Evolutionary conservation across 2,797 vertebrate genomes (phyloP).

Genomic region (Gymnothorax reevesii): DNA sequence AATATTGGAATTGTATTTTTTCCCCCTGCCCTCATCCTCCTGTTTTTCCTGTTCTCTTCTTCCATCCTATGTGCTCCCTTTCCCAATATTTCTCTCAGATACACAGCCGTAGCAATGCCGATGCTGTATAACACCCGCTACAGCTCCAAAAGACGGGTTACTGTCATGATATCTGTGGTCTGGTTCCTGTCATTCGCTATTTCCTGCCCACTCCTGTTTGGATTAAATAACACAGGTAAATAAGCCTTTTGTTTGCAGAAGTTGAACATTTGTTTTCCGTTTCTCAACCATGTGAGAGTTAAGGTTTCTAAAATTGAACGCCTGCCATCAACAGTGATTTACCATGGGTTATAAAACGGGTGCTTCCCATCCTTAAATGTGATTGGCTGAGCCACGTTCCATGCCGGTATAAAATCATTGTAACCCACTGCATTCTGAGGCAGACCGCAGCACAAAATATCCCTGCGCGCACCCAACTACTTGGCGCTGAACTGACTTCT

Average conservation of each 20-base stretch:
- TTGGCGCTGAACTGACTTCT: too few relatives aligned
- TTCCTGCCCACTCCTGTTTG: conserved; percentile 94
- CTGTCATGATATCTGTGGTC: conserved; percentile 93
- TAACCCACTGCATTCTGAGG: too few relatives aligned
- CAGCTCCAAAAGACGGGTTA: conserved; percentile 94
- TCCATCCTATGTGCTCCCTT: background rate
- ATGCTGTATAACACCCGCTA: conserved; percentile 99
- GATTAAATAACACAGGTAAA: conserved; percentile 94
- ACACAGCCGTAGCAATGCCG: conserved; percentile 97
- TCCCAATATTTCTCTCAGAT: conserved; percentile 69
- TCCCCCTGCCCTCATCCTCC: background rate
- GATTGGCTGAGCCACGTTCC: too few relatives aligned
- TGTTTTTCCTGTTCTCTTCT: background rate
- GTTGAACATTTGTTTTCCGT: background rate
- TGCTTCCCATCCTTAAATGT: too few relatives aligned
- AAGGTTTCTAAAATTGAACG: background rate
- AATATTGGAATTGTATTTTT: background rate
- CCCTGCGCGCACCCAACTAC: too few relatives aligned
- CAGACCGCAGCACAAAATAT: too few relatives aligned
- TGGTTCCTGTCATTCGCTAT: conserved; percentile 97
- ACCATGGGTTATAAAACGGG: too few relatives aligned
- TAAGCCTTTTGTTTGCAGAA: background rate
- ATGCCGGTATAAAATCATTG: too few relatives aligned
- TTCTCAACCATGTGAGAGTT: background rate
- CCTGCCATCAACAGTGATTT: background rate